Evolutionary conservation across 1,140 invertebrate species (phyloP), one percentile per base, ranked within the genome.

Genomic region (Andrena cerasifolii): DNA sequence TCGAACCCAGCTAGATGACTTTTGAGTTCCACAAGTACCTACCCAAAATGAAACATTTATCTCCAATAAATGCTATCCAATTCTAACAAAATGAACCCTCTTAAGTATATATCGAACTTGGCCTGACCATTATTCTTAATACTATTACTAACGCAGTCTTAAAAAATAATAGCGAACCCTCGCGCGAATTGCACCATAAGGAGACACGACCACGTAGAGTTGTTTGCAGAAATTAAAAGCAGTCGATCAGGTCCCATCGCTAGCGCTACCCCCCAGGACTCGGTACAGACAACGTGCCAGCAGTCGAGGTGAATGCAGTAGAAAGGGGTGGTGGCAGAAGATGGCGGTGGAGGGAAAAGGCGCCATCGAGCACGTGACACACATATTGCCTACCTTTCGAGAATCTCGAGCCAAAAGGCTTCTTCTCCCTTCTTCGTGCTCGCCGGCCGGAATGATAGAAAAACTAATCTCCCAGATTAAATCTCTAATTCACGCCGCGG

Each of bases 381-480:
- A 87, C 87, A 88, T 88, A 88, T 87, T 83, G 84, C 73, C 80
- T 80, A 84, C 78, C 84, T 79, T 83, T 79, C 78, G 43, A 59
- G 83, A 78, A 71, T 79, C 62, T 59, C 78, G 68, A 74, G 82
- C 82, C 78, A 79, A 84, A 80, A 83, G 66, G 24, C 53, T 75
- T 66, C 24, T 53, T 53, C 49, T 36, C 58, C 45, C 18, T 59
- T 62, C 58, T 31, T 54, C 33, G 47, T 12, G 51, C 62, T 45
- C 16, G 28, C 16, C 43, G 51, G 10, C 33, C 14, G 40, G 33
- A 62, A 70, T 68, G 67, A 79, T 80, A 73, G 82, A 82, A 87
- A 87, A 87, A 70, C 76, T 80, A 82, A 86, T 82, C 78, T 80
- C 33, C 51, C 40, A 80, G 82, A 84, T 84, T 83, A 83, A 80